phyloP scores from a whole-genome alignment of 2,113 vertebrate species.

The Onychostruthus taczanowskii region DNA sequence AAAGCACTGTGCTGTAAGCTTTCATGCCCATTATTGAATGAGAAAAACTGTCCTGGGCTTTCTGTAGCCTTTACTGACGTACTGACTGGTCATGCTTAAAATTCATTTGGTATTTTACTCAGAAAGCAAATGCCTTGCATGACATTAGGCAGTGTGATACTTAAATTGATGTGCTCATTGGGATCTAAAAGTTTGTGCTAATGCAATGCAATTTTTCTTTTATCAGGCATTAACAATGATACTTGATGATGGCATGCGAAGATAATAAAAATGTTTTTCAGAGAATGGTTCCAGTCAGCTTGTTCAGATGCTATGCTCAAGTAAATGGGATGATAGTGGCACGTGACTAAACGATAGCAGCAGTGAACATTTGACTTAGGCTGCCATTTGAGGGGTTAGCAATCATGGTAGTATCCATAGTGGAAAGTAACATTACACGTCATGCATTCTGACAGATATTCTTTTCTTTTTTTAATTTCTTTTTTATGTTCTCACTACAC shows the following conservation, averaged over 20 bases:
- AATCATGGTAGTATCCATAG: conserved; percentile 72
- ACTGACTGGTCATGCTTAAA: conserved; percentile 64
- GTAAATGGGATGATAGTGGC: conserved; percentile 27
- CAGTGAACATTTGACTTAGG: conserved; percentile 22
- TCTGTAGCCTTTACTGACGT: conserved; percentile 14
- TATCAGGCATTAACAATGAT: conserved; percentile 34
- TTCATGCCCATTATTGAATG: conserved; percentile 34
- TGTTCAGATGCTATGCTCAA: conserved; percentile 25
- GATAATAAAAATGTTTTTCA: conserved; percentile 43
- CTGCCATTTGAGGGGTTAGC: conserved; percentile 60
- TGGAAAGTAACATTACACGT: conserved; percentile 79
- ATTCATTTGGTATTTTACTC: conserved; percentile 67
- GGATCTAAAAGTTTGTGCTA: conserved; percentile 48
- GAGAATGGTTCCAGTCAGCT: neutral
- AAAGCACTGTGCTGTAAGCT: conserved; percentile 58
- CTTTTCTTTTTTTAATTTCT: conserved; percentile 82
- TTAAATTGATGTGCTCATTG: conserved; percentile 52
- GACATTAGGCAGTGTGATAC: conserved; percentile 42
- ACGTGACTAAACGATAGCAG: conserved; percentile 20
- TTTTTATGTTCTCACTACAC: conserved; percentile 89
- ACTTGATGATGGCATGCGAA: conserved; percentile 22
- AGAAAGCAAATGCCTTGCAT: conserved; percentile 44
- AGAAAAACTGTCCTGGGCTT: conserved; percentile 44
- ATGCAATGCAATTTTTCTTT: conserved; percentile 45
- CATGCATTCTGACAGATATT: conserved; percentile 94